phyloP scores from a whole-genome alignment of 2,113 vertebrate genomes.

The Muntiacus reevesi region DNA sequence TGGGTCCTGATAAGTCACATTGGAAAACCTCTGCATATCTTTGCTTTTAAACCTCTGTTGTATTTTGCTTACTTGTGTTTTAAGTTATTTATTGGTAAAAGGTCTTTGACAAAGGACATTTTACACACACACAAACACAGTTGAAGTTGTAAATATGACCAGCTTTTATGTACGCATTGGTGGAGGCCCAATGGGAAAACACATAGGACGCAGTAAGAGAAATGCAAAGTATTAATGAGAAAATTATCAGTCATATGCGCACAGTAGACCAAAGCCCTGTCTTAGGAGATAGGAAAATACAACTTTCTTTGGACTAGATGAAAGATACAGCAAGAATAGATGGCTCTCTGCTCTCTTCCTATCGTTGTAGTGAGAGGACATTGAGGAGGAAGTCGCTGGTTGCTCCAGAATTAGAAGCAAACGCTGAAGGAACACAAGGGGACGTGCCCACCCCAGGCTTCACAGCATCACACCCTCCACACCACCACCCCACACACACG shows the following conservation, averaged over 20 bases:
- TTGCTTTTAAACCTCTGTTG: neutral
- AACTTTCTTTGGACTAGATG: neutral
- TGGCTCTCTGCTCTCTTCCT: neutral
- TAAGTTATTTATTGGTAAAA: neutral
- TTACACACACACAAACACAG: neutral
- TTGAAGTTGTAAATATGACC: neutral
- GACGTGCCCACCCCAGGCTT: too few relatives aligned
- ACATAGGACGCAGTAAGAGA: neutral
- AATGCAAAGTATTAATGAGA: neutral
- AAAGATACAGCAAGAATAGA: neutral
- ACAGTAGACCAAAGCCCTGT: neutral
- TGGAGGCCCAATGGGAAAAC: neutral
- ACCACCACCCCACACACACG: too few relatives aligned
- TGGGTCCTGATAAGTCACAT: neutral
- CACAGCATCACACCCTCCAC: neutral
- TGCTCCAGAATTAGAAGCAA: neutral
- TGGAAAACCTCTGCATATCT: neutral
- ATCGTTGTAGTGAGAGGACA: neutral
- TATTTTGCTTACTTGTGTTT: neutral
- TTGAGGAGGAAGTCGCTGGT: neutral
- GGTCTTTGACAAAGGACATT: neutral
- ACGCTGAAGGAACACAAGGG: neutral
- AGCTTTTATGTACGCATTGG: neutral
- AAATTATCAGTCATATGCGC: neutral
- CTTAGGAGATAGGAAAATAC: neutral